Base-by-base conservation (phyloP, 2,888 invertebrate species). In the Mycalesis mineus region DNA sequence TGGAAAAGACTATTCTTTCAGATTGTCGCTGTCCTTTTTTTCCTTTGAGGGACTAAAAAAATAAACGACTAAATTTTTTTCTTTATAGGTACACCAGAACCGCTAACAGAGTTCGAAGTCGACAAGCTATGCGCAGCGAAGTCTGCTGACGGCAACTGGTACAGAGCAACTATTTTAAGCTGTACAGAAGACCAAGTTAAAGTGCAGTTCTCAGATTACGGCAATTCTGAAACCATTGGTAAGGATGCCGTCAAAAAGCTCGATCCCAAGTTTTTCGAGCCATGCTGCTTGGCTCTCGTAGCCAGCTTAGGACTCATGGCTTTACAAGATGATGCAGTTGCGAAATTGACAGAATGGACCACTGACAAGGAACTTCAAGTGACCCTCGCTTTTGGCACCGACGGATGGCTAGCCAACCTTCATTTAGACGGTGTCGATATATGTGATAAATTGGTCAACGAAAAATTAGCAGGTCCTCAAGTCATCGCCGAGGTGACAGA, bases 151-250 rank as follows among this genome's bases (percentile, higher is more conserved):
- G 91, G 89, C 2, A 93, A 93, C 74, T 95, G 95, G 95, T 95
- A 95, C 72, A 90, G 95, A 45, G 93, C 91, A 2, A 90, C 87
- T 60, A 88, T 94, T 15, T 37, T 87, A 9, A 78, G 78, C 48
- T 68, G 78, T 4, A 82, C 84, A 11, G 90, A 91, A 13, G 76
- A 78, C 0, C 82, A 80, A 14, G 88, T 85, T 15, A 84, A 78
- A 22, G 90, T 94, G 0, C 89, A 90, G 55, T 95, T 91, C 71
- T 74, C 93, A 0, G 95, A 95, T 75, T 95, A 94, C 62, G 95
- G 95, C 39, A 94, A 94, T 72, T 77, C 82, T 0, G 94, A 95
- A 77, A 78, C 81, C 5, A 71, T 95, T 0, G 57, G 85, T 0
- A 77, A 68, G 56, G 82, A 75, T 2, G 76, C 82, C 1, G 54